A percentile compares a stretch with the other conserved stretches of the same genome.
Conservation (phyloP, 35 echinoderm and acorn worm species). For the Heliocidaris tuberculata region DNA sequence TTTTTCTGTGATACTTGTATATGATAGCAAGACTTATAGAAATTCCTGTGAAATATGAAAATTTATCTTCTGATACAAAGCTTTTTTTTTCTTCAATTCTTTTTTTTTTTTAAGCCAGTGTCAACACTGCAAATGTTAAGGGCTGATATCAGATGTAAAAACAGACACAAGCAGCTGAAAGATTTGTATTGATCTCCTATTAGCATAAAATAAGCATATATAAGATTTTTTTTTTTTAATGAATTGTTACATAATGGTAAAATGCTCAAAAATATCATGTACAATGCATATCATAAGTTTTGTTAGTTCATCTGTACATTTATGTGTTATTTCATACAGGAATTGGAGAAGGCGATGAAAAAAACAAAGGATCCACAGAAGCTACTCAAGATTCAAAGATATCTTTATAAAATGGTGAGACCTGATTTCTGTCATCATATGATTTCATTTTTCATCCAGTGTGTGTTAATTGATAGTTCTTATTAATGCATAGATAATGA, state of each 20-base stretch:
- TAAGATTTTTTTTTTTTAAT: too few relatives aligned
- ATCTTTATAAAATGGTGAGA: slow-evolving; percentile 72
- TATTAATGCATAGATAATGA: not conserved
- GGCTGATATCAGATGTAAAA: too few relatives aligned
- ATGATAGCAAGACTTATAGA: too few relatives aligned
- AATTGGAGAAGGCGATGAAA: slow-evolving; percentile 61
- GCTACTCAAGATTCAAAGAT: slow-evolving; percentile 54
- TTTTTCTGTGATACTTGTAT: too few relatives aligned
- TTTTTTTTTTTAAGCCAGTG: too few relatives aligned
- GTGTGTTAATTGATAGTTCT: not conserved
- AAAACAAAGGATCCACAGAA: slow-evolving; percentile 57
- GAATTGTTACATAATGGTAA: not conserved
- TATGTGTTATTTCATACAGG: slow-evolving; percentile 38
- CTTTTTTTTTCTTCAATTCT: too few relatives aligned
- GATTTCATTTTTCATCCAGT: not conserved
- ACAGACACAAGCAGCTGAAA: too few relatives aligned
- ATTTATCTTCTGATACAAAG: too few relatives aligned
- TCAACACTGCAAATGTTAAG: too few relatives aligned
- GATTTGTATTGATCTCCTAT: too few relatives aligned
- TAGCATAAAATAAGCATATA: not conserved
- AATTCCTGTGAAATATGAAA: too few relatives aligned
- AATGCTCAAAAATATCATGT: not conserved
- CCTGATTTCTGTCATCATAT: not conserved
- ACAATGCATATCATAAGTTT: not conserved
- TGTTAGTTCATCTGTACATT: not conserved